Conservation (phyloP, 2,113 vertebrate genomes). For the Sarotherodon lohbergeri region DNA sequence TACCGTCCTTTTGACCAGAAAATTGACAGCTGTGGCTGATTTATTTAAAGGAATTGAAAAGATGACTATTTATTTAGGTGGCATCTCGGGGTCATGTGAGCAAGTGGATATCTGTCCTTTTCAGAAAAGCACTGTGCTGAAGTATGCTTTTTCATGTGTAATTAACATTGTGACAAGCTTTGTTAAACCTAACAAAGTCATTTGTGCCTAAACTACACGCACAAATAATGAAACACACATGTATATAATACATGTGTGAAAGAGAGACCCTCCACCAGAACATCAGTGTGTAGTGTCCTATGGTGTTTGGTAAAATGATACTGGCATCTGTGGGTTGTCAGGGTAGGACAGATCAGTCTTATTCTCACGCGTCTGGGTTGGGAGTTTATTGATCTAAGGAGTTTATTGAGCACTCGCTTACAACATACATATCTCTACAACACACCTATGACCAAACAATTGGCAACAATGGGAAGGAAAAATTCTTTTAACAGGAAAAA, state of each 20-base stretch:
- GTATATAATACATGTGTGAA: background rate
- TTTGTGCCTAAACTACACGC: rapidly evolving
- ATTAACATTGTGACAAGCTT: background rate
- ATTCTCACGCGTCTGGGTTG: background rate
- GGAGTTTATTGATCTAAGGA: background rate
- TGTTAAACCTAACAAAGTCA: background rate
- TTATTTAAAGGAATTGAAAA: background rate
- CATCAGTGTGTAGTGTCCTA: background rate
- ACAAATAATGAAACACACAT: background rate
- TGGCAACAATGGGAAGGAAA: background rate
- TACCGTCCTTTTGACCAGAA: rapidly evolving
- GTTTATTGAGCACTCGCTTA: background rate
- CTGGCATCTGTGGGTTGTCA: background rate
- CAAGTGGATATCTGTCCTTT: background rate
- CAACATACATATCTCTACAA: background rate
- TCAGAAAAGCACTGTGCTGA: background rate
- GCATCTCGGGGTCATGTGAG: background rate
- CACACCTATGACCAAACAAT: background rate
- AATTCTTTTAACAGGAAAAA: background rate
- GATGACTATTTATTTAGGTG: background rate
- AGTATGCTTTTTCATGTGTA: background rate
- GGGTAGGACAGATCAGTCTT: rapidly evolving
- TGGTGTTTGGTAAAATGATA: background rate
- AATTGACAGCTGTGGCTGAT: background rate
- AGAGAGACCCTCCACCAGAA: background rate